Evolutionary conservation across 2,888 invertebrate genomes (phyloP).

Genomic region (Amphipoea oculea): DNA sequence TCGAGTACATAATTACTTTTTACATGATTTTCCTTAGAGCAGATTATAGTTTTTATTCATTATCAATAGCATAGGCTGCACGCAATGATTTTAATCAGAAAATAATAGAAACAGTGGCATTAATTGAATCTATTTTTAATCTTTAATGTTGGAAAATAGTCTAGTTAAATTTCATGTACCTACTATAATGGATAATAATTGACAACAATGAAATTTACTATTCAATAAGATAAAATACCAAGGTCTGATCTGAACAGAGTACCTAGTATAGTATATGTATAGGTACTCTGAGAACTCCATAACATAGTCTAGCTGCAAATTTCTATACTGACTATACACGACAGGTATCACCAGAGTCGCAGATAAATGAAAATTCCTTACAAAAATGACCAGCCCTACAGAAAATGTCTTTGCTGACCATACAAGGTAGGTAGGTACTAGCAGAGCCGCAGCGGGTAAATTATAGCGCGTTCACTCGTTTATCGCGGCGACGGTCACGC

Average conservation of each 20-base stretch:
- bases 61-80: conserved; percentile 21
- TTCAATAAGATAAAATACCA: not conserved
- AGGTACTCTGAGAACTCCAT: not conserved
- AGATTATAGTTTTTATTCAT: conserved; percentile 12
- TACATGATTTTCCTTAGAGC: not conserved
- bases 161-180: not conserved
- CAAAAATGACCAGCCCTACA: not conserved
- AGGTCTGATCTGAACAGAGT: not conserved
- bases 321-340: conserved; percentile 26
- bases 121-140: conserved; percentile 10
- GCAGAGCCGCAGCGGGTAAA: conserved; percentile 39
- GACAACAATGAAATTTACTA: not conserved
- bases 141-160: not conserved
- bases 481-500: conserved; percentile 61
- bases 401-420: conserved; percentile 7
- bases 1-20: conserved; percentile 30
- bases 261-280: not conserved
- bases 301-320: not conserved
- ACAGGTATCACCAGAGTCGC: conserved; percentile 9
- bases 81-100: conserved; percentile 38
- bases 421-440: conserved; percentile 26
- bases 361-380: not conserved
- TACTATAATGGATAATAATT: not conserved
- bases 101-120: conserved; percentile 7
- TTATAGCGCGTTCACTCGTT: conserved; percentile 51